These are phyloP conservation scores for Neoniphon sammara DNA, from an alignment of 2,797 vertebrate genomes.

Conservation along the genomic window DNA sequence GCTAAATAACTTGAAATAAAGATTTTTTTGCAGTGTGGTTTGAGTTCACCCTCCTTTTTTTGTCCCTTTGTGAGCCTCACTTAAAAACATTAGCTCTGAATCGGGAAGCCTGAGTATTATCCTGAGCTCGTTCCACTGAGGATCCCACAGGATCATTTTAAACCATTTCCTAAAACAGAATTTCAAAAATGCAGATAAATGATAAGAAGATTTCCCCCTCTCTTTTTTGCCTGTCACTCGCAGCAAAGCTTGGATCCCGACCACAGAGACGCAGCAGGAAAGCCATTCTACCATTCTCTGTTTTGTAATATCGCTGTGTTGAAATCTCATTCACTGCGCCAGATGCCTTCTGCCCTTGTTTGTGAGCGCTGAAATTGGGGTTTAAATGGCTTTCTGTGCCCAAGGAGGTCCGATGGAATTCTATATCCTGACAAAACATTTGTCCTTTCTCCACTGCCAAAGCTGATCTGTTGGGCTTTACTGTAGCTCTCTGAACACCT, in stretches of 20 bases:
- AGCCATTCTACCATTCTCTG: conserved; percentile 28
- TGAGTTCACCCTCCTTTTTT: not conserved
- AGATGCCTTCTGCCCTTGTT: conserved; percentile 58
- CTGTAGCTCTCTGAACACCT: conserved; percentile 61
- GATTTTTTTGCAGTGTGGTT: not conserved
- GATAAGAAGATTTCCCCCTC: conserved; percentile 35
- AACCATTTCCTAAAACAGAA: not conserved
- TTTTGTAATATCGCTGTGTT: conserved; percentile 40
- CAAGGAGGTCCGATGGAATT: conserved; percentile 62
- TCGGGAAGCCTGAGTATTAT: not conserved
- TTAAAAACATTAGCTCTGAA: conserved; percentile 1
- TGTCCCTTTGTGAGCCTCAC: not conserved
- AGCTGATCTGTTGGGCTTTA: conserved; percentile 64
- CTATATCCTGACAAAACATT: conserved; percentile 74
- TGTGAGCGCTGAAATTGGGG: conserved; percentile 53
- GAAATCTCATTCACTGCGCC: conserved; percentile 42
- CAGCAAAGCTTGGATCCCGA: conserved; percentile 10
- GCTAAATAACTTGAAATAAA: too few relatives aligned
- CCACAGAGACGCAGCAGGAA: conserved; percentile 17
- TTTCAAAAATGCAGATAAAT: conserved; percentile 2
- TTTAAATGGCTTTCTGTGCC: conserved; percentile 64
- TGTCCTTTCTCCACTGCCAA: conserved; percentile 61
- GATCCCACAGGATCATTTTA: not conserved
- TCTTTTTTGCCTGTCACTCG: conserved; percentile 8
- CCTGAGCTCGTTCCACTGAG: too few relatives aligned